Evolutionary conservation across 2,797 vertebrate genomes (phyloP), one percentile per base, ranked within the genome.

Genomic region (Pipistrellus pygmaeus): DNA sequence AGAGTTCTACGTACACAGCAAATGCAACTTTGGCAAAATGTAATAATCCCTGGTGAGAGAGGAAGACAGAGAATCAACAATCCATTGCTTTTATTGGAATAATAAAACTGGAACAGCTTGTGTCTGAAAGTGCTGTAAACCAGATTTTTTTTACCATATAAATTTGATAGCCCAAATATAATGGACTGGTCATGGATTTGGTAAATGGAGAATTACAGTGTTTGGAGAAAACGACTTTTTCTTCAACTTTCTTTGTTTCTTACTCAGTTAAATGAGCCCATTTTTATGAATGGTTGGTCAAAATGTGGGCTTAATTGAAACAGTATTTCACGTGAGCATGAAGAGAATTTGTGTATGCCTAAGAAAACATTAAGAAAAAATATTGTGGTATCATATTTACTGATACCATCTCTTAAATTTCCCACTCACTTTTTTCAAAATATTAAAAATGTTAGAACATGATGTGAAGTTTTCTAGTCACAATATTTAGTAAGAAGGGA

Each of bases 11-110:
- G 2, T 72, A 62, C 23, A 38, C 85, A 76, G 91, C 90, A 94
- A 95, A 95, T 88, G 88, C 93, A 93, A 12, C 72, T 95, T 85
- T 73, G 77, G 78, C 96, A 93, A 94, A 96, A 89, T 51, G 32
- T 12, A 62, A n/a, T 13, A 57, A n/a, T 90, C 82, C 94, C 77
- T 23, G 55, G 53, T 60, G 92, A 96, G 90, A 91, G 64, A 88
- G 60, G 91, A 88, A 92, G 94, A 82, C 78, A 81, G 72, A 96
- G 89, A 88, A 84, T 94, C 94, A 95, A 96, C 66, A 85, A 57
- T 90, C 77, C 5, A 0, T 83, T 90, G 93, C 90, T 96, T 41
- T 96, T 25, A 86, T 64, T 95, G 69, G 90, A 77, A 90, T 96
- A 95, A 86, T 93, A 84, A 94, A 95, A 78, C 88, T 77, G 85